These are phyloP conservation scores for Silurus aristotelis DNA, from an alignment of 2,797 vertebrate genomes.

Conservation along the genomic window DNA sequence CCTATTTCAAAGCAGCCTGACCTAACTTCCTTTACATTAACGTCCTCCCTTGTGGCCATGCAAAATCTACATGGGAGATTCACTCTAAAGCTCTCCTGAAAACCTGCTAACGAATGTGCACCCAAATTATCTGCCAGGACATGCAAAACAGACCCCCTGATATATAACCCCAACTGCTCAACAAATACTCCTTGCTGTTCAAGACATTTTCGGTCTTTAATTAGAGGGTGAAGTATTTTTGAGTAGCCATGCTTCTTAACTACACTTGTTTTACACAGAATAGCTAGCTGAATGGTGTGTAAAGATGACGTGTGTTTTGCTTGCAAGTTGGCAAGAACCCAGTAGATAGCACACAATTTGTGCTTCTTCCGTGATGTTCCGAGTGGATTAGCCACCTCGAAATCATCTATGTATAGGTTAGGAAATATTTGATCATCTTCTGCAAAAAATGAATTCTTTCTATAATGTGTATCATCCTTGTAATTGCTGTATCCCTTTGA, in stretches of 20 bases:
- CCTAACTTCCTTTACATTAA: constrained; percentile 10
- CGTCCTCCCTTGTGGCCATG: neutral
- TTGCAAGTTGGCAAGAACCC: constrained; percentile 10
- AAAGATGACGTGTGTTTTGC: constrained; percentile 11
- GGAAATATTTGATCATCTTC: neutral
- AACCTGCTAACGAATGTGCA: neutral
- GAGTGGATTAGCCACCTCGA: constrained; percentile 35
- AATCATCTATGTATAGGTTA: neutral
- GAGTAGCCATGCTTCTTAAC: too few species aligned
- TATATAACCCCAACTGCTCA: constrained; percentile 25
- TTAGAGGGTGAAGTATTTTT: neutral
- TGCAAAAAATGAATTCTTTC: neutral
- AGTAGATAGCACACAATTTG: constrained; percentile 42
- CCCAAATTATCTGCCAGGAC: neutral
- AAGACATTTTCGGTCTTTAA: neutral
- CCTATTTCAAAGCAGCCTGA: neutral
- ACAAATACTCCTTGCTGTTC: constrained; percentile 32
- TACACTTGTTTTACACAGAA: constrained; percentile 29
- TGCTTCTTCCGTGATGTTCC: constrained; percentile 35
- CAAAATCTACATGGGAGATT: neutral
- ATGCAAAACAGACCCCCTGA: neutral
- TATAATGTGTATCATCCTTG: neutral
- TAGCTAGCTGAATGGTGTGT: constrained; percentile 42
- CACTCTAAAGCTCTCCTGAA: neutral
- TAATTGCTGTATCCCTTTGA: neutral